These are phyloP conservation scores for Umimayanthus chanpuru DNA, from an alignment of 92 coral and sea anemone genomes.

Conservation along the genomic window DNA sequence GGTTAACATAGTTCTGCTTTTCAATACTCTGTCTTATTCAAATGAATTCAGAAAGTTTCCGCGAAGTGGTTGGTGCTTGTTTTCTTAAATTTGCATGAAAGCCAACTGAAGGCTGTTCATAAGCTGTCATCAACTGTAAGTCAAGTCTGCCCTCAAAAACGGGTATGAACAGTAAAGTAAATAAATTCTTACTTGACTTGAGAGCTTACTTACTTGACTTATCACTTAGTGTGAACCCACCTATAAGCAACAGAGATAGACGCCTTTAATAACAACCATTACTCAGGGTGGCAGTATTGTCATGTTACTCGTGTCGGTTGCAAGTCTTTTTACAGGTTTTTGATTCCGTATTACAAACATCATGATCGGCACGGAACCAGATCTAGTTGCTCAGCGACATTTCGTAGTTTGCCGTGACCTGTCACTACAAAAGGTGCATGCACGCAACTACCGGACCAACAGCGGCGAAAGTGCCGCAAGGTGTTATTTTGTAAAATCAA, in stretches of 20 bases:
- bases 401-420: neutral
- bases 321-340: neutral
- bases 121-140: too few relatives aligned
- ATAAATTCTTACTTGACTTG: too few relatives aligned
- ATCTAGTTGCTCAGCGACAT: conserved; percentile 25
- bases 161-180: too few relatives aligned
- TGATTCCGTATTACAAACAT: neutral
- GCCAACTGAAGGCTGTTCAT: too few relatives aligned
- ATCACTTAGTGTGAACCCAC: too few relatives aligned
- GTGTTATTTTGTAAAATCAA: neutral
- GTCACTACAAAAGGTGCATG: neutral
- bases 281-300: conserved; percentile 5
- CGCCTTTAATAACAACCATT: neutral
- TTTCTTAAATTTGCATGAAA: too few relatives aligned
- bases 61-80: too few relatives aligned
- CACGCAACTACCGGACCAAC: neutral
- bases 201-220: too few relatives aligned
- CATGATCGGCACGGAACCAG: neutral
- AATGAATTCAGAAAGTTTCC: too few relatives aligned
- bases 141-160: too few relatives aligned
- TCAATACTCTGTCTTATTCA: too few relatives aligned
- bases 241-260: neutral
- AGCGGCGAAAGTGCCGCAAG: neutral
- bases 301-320: neutral
- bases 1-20: too few relatives aligned